phyloP scores from a whole-genome alignment of 2,113 vertebrate species.

The Hemiscyllium ocellatum region DNA sequence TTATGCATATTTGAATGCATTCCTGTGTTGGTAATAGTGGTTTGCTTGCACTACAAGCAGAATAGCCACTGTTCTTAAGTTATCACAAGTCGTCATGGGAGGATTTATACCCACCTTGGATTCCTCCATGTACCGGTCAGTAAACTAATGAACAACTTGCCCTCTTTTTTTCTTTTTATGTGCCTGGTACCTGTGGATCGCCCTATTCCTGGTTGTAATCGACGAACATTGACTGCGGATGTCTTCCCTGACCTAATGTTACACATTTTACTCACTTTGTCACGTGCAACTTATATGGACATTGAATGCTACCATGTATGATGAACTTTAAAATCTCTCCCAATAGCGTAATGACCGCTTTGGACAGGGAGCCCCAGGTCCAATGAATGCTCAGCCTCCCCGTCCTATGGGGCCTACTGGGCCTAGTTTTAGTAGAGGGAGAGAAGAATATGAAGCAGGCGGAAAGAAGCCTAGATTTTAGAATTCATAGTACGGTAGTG shows the following conservation, averaged over 20 bases:
- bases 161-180: slow-evolving; percentile 98
- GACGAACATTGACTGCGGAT: slow-evolving; percentile 96
- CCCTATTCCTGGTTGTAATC: slow-evolving; percentile 93
- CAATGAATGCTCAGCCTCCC: slow-evolving; percentile 63
- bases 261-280: slow-evolving; percentile 34
- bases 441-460: slow-evolving; percentile 96
- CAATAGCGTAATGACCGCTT: slow-evolving; percentile 96
- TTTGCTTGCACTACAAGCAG: slow-evolving; percentile 36
- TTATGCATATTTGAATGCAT: slow-evolving; percentile 12
- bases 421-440: slow-evolving; percentile 84
- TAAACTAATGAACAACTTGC: slow-evolving; percentile 84
- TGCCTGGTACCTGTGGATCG: slow-evolving; percentile 99
- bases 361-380: slow-evolving; percentile 79
- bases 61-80: slow-evolving; percentile 36
- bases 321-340: slow-evolving; percentile 70
- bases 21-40: neutral
- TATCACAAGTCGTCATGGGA: slow-evolving; percentile 30
- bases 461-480: slow-evolving; percentile 98
- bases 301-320: slow-evolving; percentile 66
- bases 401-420: slow-evolving; percentile 81
- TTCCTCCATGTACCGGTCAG: slow-evolving; percentile 32
- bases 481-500: slow-evolving; percentile 45
- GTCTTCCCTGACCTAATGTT: slow-evolving; percentile 37
- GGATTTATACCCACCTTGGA: slow-evolving; percentile 34
- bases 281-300: slow-evolving; percentile 66